These are phyloP conservation scores for Phytoseiulus persimilis DNA, from an alignment of 2,888 invertebrate genomes.

Conservation along the genomic window DNA sequence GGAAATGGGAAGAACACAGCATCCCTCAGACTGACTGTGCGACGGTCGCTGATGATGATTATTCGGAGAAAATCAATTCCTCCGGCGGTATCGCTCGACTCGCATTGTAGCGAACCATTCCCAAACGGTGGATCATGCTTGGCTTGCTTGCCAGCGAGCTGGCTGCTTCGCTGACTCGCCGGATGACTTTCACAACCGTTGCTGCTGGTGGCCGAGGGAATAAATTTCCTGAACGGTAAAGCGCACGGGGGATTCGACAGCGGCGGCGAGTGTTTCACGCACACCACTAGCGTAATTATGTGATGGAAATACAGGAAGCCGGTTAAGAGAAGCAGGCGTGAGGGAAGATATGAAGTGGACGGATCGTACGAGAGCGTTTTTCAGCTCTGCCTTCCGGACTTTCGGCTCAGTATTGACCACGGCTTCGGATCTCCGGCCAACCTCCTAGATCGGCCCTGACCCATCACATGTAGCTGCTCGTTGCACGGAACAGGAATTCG, in stretches of 20 bases:
- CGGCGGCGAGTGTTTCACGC: not conserved
- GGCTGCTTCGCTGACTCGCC: not conserved
- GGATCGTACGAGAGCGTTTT: not conserved
- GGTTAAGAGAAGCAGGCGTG: not conserved
- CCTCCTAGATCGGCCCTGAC: too few species aligned
- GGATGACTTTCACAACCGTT: not conserved
- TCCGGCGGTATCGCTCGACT: not conserved
- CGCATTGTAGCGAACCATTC: not conserved
- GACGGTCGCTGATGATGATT: not conserved
- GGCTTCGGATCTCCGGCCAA: not conserved
- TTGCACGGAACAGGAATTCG: too few species aligned
- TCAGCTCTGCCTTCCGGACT: not conserved
- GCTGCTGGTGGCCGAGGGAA: not conserved
- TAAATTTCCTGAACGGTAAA: not conserved
- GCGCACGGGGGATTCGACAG: not conserved
- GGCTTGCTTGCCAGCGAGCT: not conserved
- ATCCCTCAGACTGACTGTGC: not conserved
- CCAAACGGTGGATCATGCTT: not conserved
- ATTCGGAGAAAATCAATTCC: not conserved
- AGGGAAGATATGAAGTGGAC: not conserved
- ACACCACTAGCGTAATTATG: not conserved
- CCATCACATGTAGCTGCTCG: too few species aligned
- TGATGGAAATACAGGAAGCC: not conserved
- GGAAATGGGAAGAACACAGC: not conserved
- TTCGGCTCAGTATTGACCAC: not conserved